phyloP scores from a whole-genome alignment of 2,888 invertebrate genomes.

The Eueremaeus valkanovi region DNA sequence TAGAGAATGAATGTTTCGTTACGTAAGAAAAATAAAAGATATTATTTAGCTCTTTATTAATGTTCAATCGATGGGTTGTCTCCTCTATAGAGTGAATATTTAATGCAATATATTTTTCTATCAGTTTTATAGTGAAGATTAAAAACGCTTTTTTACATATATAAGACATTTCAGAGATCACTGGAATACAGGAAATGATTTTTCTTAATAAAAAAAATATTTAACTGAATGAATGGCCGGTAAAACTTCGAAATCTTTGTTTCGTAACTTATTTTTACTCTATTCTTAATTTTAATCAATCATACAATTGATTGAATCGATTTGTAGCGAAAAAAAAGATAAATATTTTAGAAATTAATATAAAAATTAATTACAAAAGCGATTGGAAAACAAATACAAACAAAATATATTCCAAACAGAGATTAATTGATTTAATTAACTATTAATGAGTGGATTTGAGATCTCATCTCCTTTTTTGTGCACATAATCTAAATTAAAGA shows the following conservation, averaged over 20 bases:
- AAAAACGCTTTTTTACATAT: too few relatives aligned
- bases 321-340: not conserved
- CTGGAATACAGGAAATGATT: not conserved
- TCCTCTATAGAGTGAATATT: not conserved
- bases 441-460: conserved; percentile 19
- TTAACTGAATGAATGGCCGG: not conserved
- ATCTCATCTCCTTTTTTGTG: not conserved
- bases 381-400: not conserved
- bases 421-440: conserved; percentile 19
- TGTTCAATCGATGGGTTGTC: not conserved
- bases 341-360: not conserved
- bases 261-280: not conserved
- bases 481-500: not conserved
- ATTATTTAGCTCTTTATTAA: not conserved
- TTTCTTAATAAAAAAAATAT: not conserved
- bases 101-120: not conserved
- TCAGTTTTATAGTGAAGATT: too few relatives aligned
- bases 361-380: conserved; percentile 7
- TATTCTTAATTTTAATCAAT: not conserved
- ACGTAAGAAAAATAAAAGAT: not conserved
- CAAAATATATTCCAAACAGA: not conserved
- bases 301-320: not conserved
- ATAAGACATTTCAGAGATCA: not conserved
- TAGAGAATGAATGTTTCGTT: not conserved
- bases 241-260: not conserved